Percentiles rank a stretch among this genome's conserved stretches.
Conservation (phyloP, 2,888 invertebrate species). For the Meloe dianella region DNA sequence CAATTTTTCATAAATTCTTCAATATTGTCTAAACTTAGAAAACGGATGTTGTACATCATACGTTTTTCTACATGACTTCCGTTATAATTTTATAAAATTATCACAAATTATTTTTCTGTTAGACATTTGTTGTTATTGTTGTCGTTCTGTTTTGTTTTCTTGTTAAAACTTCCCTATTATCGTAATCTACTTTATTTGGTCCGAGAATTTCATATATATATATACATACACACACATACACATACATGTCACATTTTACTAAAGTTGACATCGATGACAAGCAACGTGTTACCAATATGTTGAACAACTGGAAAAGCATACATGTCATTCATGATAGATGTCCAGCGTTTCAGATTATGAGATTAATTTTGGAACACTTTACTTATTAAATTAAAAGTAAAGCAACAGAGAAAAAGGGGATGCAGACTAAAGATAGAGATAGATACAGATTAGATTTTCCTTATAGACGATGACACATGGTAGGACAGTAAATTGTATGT, state of each 20-base stretch:
- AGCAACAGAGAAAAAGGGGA: slow-evolving; percentile 19
- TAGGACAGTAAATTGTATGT: slow-evolving; percentile 22
- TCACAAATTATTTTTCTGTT: not conserved
- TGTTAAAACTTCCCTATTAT: slow-evolving; percentile 37
- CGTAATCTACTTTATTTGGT: slow-evolving; percentile 41
- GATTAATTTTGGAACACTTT: slow-evolving; percentile 47
- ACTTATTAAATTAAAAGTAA: slow-evolving; percentile 47
- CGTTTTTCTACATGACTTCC: not conserved
- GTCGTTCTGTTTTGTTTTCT: slow-evolving; percentile 4
- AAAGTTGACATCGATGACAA: slow-evolving; percentile 40
- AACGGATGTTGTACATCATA: not conserved
- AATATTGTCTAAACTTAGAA: not conserved
- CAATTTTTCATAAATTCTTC: not conserved
- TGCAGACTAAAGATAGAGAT: not conserved
- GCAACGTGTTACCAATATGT: slow-evolving; percentile 45
- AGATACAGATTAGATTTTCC: slow-evolving; percentile 15
- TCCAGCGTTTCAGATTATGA: slow-evolving; percentile 43
- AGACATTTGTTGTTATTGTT: not conserved
- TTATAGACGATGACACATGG: slow-evolving; percentile 9
- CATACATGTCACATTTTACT: not conserved
- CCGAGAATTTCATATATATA: slow-evolving; percentile 37
- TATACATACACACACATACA: slow-evolving; percentile 31
- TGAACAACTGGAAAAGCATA: slow-evolving; percentile 41
- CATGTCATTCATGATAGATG: slow-evolving; percentile 45
- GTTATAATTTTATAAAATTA: slow-evolving; percentile 10